Base-by-base conservation (phyloP, 2,888 invertebrate genomes). In the Cordilura impudica region DNA sequence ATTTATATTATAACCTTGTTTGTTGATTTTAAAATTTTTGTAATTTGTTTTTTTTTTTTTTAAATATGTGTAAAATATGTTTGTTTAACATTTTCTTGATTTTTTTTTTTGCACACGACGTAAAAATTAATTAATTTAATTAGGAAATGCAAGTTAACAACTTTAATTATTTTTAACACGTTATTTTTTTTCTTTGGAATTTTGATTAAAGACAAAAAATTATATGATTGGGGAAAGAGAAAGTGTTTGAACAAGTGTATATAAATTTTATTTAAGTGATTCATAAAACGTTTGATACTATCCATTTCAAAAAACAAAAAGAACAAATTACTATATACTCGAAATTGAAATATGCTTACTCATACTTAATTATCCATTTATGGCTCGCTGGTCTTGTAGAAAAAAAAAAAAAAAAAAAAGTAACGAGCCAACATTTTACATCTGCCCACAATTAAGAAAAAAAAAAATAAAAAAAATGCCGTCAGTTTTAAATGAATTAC, bases 141-240 rank as follows among this genome's bases (percentile, higher is more conserved):
- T 79, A 75, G 75, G 60, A 79, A 79, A 71, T 61, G 54, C 18
- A 8, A 66, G 70, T 78, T 75, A 74, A 67, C 60, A 31, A 61
- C 29, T 54, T 31, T 26, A 75, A 61, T n/a, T 10, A 66, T 7
- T 54, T 71, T 75, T 61, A 71, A 51, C 75, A 79, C 71, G 49
- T 70, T 54, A 54, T 58, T 39, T 75, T 43, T 39, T 26, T 61
- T 45, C 35, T 51, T 10, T 53, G 21, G 2, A n/a, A 39, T 39
- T 39, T 39, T n/a, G 35, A 39, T n/a, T 39, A 4, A 4, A 39
- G n/a, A 47, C 29, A 31, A 60, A 39, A 39, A 43, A n/a, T 23
- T 23, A n/a, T 23, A 8, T n/a, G n/a, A 12, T 39, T n/a, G n/a
- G 35, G 8, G 3, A 1, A 39, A 39, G n/a, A 39, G 35, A 39